Base-by-base conservation (phyloP, 2,113 vertebrate species). In the Pao palembangensis region DNA sequence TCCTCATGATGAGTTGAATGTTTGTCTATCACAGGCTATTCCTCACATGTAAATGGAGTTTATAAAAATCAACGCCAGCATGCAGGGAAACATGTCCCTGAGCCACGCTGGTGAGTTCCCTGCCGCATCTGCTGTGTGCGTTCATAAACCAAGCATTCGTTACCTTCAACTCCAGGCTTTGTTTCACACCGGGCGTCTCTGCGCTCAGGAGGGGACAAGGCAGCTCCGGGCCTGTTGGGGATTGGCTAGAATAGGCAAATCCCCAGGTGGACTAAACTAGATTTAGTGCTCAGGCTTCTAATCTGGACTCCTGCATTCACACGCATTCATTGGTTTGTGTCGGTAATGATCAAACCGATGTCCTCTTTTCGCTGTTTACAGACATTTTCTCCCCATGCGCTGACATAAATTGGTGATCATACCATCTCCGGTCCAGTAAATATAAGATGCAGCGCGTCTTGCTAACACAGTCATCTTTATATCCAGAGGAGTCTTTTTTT, bases 331-430 rank as follows among this genome's bases (percentile, higher is more conserved):
- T 93, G 94, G 95, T 96, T 93, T 94, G 93, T 92, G 92, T 89
- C 88, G 93, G 93, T 94, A 98, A 96, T 99, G 96, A 97, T 92
- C 94, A 96, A 94, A 94, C 93, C 94, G 93, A 96, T 94, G 93
- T 94, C 94, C 95, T 95, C 93, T 95, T 95, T 96, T 94, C 88
- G 90, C 91, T 94, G 93, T 97, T 96, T 97, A 98, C 94, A 96
- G 94, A 94, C 91, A 91, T 92, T 92, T 93, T 92, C 89, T 63
- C 62, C 47, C 88, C 91, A 92, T 90, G 55, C 76, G 86, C 90
- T 87, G 90, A 91, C 88, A 91, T 82, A 89, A 84, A 91, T 81
- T 53, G 49, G 49, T 68, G 44, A 65, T 76, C 53, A 78, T 69
- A 20, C 63, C 61, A 52, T 74, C 44, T 79, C 71, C 66, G 69